phyloP scores from a whole-genome alignment of 2,113 vertebrate species.

The Riparia riparia region DNA sequence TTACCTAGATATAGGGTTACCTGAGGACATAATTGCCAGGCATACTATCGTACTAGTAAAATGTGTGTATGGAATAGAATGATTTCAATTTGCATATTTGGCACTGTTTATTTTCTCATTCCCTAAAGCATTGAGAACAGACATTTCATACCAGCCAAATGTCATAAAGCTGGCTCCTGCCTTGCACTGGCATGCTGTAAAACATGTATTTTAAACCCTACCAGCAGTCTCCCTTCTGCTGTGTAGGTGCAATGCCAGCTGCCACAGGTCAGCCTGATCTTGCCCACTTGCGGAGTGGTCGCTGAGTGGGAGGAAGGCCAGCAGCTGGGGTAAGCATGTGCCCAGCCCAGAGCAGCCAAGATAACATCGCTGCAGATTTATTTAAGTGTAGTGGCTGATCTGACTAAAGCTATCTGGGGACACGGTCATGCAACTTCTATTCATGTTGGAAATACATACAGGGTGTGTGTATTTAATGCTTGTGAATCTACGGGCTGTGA shows the following conservation, averaged over 20 bases:
- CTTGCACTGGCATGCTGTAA: slow-evolving; percentile 1
- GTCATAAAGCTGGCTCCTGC: slow-evolving; percentile 22
- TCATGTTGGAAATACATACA: not conserved
- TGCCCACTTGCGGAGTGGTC: not conserved
- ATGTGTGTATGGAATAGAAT: not conserved
- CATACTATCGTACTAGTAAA: not conserved
- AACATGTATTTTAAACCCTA: slow-evolving; percentile 2
- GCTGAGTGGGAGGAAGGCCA: not conserved
- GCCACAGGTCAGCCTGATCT: not conserved
- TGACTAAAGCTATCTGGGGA: not conserved
- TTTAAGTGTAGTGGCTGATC: not conserved
- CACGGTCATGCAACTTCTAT: not conserved
- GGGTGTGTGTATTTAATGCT: not conserved
- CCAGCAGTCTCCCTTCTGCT: slow-evolving; percentile 36
- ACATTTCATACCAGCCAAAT: not conserved
- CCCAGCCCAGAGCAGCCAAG: not conserved
- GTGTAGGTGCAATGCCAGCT: not conserved
- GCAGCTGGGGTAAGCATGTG: not conserved
- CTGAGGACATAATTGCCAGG: not conserved
- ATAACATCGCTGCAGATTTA: not conserved
- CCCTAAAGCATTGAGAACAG: not conserved
- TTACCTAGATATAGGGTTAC: not conserved
- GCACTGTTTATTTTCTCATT: not conserved
- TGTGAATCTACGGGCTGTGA: not conserved
- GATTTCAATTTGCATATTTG: slow-evolving; percentile 30